phyloP scores from a whole-genome alignment of 35 echinoderm and acorn worm species.

The Lytechinus variegatus region DNA sequence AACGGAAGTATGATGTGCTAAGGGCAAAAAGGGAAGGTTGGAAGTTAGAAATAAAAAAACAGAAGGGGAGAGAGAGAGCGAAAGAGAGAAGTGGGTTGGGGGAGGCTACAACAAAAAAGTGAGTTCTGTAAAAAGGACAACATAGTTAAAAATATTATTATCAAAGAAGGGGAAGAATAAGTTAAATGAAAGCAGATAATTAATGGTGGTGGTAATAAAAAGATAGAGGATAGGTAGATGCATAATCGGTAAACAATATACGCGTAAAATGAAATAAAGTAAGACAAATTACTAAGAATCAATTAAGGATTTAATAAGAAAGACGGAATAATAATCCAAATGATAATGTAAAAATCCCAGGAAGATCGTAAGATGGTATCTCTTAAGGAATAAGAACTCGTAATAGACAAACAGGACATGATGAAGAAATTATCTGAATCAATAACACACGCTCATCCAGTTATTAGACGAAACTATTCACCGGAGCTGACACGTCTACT shows the following conservation, averaged over 20 bases:
- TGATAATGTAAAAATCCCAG: background rate
- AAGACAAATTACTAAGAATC: too few relatives aligned
- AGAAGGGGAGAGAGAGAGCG: too few relatives aligned
- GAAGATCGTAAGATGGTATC: background rate
- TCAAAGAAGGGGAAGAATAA: background rate
- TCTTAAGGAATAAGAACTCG: too few relatives aligned
- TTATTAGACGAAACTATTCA: background rate
- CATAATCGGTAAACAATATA: too few relatives aligned
- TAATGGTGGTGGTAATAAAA: background rate
- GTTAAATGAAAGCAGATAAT: background rate
- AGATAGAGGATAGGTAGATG: background rate
- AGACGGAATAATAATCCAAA: background rate
- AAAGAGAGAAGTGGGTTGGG: too few relatives aligned
- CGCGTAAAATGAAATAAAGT: too few relatives aligned
- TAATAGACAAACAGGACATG: background rate
- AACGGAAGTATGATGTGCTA: background rate
- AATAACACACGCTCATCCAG: background rate
- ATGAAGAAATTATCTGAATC: background rate
- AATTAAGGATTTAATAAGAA: background rate
- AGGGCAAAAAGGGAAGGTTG: too few relatives aligned
- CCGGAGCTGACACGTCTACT: too few relatives aligned
- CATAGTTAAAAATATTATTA: too few relatives aligned
- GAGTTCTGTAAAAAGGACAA: too few relatives aligned
- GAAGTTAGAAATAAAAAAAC: too few relatives aligned
- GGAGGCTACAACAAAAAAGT: too few relatives aligned